Evolutionary conservation across 1,140 invertebrate species (phyloP).

Genomic region (honey bee (Apis mellifera)): Amel_HAv3.1 CM009939.2:8802501-8803000

Average conservation of each 20-base stretch:
- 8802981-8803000: slow-evolving; percentile 56
- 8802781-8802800: neutral
- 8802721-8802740: neutral
- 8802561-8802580: slow-evolving; percentile 22
- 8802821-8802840: neutral
- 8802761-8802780: neutral
- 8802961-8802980: slow-evolving; percentile 55
- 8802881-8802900: neutral
- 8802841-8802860: no score
- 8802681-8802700: neutral
- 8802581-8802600: slow-evolving; percentile 9
- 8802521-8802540: neutral
- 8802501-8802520: no score
- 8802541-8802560: neutral
- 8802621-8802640: neutral
- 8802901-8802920: neutral
- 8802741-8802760: slow-evolving; percentile 40
- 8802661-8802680: neutral
- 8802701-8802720: no score
- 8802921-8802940: no score
- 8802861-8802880: no score
- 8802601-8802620: neutral
- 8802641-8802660: slow-evolving; percentile 9
- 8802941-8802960: neutral
- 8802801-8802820: neutral